Base-by-base conservation (phyloP, 1,140 invertebrate genomes). In the Rhynchophorus ferrugineus region DNA sequence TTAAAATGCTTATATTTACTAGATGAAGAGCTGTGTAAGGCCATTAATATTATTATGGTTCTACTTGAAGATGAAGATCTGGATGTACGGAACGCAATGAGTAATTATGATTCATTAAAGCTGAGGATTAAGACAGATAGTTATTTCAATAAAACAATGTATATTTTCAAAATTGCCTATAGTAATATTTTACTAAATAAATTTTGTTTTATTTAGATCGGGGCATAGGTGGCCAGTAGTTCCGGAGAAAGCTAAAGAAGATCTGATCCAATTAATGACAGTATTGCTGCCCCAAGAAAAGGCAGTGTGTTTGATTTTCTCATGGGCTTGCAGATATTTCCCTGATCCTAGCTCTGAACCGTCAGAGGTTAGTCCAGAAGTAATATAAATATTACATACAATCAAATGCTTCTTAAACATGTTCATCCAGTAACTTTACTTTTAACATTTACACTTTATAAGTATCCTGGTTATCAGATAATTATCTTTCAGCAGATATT, bases 41-140 rank as follows among this genome's bases (percentile, higher is more conserved):
- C 64, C 8, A 50, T 61, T 9, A 58, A 61, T 41, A 58, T 60
- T 13, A 42, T 64, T 5, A 57, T 68, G 45, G 48, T 63, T 7
- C 47, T 68, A 45, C 49, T 66, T 16, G 66, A 66, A 45, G 66
- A 68, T 46, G 63, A 65, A 43, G 60, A 65, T 17, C 18, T 58
- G 41, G 21, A 52, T n/a, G 57, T 68, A n/a, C 41, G 66, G 43
- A 60, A 68, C 36, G 57, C 58, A 9, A 65, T 66, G 29, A 59
- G 61, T 48, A 38, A 51, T 9, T 59, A 61, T 36, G 52, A 53
- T n/a, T 17, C 36, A 3, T 35, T 60, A 18, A 53, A 54, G 56
- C 45, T 55, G 13, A 46, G 43, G 46, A 49, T 60, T 36, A 45
- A 43, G 17, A 50, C 53, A 5, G 46, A 49, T 19, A 36, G 42